These are phyloP conservation scores for Panthera tigris DNA, from an alignment of 2,113 vertebrate genomes.

Conservation along the genomic window DNA sequence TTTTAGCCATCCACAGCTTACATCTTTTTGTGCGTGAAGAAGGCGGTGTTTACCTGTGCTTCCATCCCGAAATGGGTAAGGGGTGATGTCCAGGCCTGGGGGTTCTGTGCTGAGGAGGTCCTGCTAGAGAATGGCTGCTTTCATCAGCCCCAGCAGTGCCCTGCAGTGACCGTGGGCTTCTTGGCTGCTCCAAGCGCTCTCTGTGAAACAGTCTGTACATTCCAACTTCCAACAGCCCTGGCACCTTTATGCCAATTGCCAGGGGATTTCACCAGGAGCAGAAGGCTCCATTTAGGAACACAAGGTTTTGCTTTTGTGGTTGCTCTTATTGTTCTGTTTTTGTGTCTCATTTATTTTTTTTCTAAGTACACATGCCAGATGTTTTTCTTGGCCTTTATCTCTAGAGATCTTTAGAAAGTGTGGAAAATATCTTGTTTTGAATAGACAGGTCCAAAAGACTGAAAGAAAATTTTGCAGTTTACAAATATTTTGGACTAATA, in stretches of 20 bases:
- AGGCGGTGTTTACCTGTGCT: no score
- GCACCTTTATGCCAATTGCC: not conserved
- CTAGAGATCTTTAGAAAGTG: not conserved
- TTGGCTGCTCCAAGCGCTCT: accelerated
- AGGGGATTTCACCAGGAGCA: not conserved
- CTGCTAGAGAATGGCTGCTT: not conserved
- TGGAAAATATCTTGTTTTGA: not conserved
- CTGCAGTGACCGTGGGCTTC: accelerated
- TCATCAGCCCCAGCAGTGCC: not conserved
- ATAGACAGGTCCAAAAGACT: not conserved
- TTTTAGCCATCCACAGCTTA: not conserved
- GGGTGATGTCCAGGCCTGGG: no score
- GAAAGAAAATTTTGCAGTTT: not conserved
- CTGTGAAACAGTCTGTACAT: no score
- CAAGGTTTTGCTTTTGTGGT: not conserved
- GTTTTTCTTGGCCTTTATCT: slow-evolving; percentile 15
- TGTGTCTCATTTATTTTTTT: not conserved
- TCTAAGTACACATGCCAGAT: not conserved
- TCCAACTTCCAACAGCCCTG: not conserved
- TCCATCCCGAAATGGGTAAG: no score
- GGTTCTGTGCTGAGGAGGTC: not conserved
- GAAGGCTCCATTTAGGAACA: not conserved
- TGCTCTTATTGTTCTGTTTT: not conserved
- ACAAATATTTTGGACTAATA: not conserved
- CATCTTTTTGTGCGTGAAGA: not conserved